Evolutionary conservation across 2,888 invertebrate species (phyloP), one percentile per base, ranked within the genome.

Genomic region (Drosophila longiperda): DNA sequence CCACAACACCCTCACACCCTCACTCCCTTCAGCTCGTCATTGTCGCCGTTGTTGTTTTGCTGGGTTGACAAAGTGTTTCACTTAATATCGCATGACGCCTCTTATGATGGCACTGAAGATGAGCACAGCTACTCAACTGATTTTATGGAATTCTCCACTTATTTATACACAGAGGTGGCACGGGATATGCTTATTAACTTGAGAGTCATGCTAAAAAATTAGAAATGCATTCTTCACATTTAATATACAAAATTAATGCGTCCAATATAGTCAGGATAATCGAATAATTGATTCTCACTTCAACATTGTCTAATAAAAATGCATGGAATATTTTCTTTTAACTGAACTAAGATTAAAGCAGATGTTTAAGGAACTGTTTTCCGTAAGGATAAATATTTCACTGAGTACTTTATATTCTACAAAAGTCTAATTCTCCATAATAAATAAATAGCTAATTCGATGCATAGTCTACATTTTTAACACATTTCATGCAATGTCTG

Each of bases 21-120:
- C 33, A 36, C 15, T 61, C 42, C 64, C 45, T 29, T 58, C 42
- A 65, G 40, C 57, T 53, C 52, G 20, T 58, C 68, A 23, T 61
- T 49, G 50, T 23, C 64, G 11, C 40, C 58, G 34, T 57, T 73
- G 65, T 77, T 77, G 73, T 76, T 66, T 45, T 68, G 66, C 49
- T 68, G 66, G 73, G 89, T 84, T 91, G 91, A 90, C 91, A 91
- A 91, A 91, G 90, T 91, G 91, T 84, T 87, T 87, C 82, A 82
- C 83, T 84, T 91, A 91, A 91, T 91, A 88, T 87, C 84, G 85
- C 85, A 80, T 90, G 91, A 91, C 91, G 89, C 87, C 74, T 78
- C 75, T 45, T 63, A 65, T 79, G 63, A 64, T 72, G 86, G 81
- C 86, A 78, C 70, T 74, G 76, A 72, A 78, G 70, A 67, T 64